Percentiles rank a stretch among this genome's conserved stretches.
phyloP scores from a whole-genome alignment of 2,113 vertebrate species.

The Eleginops maclovinus region DNA sequence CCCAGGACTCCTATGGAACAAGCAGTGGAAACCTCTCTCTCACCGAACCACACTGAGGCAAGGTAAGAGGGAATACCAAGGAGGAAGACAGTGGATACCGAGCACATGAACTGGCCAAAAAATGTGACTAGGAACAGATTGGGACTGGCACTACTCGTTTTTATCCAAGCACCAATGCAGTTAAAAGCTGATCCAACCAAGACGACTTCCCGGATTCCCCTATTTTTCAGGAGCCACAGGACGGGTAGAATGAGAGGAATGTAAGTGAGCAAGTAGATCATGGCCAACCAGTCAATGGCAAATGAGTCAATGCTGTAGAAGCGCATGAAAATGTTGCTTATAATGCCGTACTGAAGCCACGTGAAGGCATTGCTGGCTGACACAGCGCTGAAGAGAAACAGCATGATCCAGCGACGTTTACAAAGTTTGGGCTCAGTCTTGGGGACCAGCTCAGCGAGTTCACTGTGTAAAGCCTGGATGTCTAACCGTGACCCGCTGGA shows the following conservation, averaged over 20 bases:
- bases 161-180: slow-evolving; percentile 91
- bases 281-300: slow-evolving; percentile 91
- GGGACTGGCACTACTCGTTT: slow-evolving; percentile 86
- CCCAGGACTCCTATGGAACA: slow-evolving; percentile 91
- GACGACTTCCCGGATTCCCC: slow-evolving; percentile 87
- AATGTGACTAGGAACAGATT: slow-evolving; percentile 85
- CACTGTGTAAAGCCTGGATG: neutral
- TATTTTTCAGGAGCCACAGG: slow-evolving; percentile 83
- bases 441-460: slow-evolving; percentile 21
- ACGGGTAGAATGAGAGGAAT: slow-evolving; percentile 89
- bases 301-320: slow-evolving; percentile 87
- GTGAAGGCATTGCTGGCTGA: slow-evolving; percentile 91
- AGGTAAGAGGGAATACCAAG: slow-evolving; percentile 90
- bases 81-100: slow-evolving; percentile 88
- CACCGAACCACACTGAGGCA: slow-evolving; percentile 90
- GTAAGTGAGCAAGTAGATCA: slow-evolving; percentile 90
- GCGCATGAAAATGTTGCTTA: slow-evolving; percentile 86
- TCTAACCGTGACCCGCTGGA: slow-evolving; percentile 42
- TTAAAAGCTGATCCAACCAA: slow-evolving; percentile 88
- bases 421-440: slow-evolving; percentile 78
- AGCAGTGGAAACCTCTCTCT: slow-evolving; percentile 89
- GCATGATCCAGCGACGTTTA: slow-evolving; percentile 86
- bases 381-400: slow-evolving; percentile 89
- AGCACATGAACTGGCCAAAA: slow-evolving; percentile 88
- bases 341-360: slow-evolving; percentile 92